Conservation (phyloP, 2,888 invertebrate species). For the Trichogramma evanescens region DNA sequence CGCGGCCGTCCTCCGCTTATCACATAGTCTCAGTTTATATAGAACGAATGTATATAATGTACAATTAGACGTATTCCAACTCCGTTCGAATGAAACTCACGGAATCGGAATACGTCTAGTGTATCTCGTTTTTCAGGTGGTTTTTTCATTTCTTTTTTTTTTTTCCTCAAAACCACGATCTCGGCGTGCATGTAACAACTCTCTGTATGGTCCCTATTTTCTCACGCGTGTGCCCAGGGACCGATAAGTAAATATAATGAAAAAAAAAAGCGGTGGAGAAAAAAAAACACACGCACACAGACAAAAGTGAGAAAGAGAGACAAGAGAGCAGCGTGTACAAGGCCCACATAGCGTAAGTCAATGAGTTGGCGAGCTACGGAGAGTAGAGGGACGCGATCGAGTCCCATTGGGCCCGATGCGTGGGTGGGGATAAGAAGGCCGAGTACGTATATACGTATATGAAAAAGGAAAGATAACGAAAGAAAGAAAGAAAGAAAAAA, state of each 20-base stretch:
- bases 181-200: too few relatives aligned
- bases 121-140: not conserved
- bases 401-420: not conserved
- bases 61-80: not conserved
- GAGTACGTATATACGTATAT: not conserved
- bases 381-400: not conserved
- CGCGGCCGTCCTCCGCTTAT: constrained; percentile 37
- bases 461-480: not conserved
- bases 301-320: not conserved
- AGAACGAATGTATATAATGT: constrained; percentile 11
- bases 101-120: not conserved
- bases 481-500: not conserved
- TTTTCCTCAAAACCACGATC: not conserved
- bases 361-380: not conserved
- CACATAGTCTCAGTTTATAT: constrained; percentile 41
- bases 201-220: not conserved
- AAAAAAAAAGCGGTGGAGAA: too few relatives aligned
- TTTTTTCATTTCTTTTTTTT: not conserved
- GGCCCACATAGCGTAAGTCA: constrained; percentile 1
- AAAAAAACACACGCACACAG: too few relatives aligned
- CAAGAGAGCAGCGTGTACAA: too few relatives aligned
- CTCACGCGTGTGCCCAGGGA: too few relatives aligned
- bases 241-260: too few relatives aligned
- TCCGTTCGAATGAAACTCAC: not conserved
- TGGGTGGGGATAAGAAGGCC: not conserved